These are phyloP conservation scores for Mormyrus proboscirostris DNA, from an alignment of 2,797 vertebrate genomes.

Conservation along the genomic window DNA sequence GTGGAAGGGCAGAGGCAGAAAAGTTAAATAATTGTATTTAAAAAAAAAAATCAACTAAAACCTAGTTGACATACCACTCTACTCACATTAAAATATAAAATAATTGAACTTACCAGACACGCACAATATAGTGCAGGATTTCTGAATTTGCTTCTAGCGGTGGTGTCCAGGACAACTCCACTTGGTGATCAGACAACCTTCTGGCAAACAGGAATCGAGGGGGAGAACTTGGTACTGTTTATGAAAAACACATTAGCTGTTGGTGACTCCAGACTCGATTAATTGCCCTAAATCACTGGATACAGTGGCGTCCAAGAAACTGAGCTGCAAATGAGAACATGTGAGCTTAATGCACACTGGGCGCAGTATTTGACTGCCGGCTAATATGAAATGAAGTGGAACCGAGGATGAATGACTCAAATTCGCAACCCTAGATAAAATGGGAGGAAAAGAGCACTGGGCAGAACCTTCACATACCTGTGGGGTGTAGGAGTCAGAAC, in stretches of 20 bases:
- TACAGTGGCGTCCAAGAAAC: neutral
- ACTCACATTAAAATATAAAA: neutral
- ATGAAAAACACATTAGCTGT: conserved; percentile 13
- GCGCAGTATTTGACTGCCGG: neutral
- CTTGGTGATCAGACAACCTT: conserved; percentile 82
- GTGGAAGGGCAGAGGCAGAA: neutral
- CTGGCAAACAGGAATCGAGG: conserved; percentile 74
- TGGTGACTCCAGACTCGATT: neutral
- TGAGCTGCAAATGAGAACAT: neutral
- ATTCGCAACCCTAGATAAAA: neutral
- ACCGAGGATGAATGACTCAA: neutral
- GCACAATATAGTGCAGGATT: conserved; percentile 84
- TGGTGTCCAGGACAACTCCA: conserved; percentile 86
- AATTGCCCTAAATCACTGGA: neutral
- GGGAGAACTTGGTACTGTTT: conserved; percentile 82
- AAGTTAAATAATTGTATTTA: neutral
- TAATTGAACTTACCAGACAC: conserved; percentile 77
- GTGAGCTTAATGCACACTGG: neutral
- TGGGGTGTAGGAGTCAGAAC: neutral
- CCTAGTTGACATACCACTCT: neutral
- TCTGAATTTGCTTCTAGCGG: conserved; percentile 84
- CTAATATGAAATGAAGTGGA: neutral
- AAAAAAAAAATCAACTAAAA: neutral
- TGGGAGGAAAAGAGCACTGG: neutral
- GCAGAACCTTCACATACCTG: neutral